A percentile compares a stretch with the other conserved stretches of the same genome.
Evolutionary conservation across 2,888 invertebrate species (phyloP).

Genomic region (Micropterix aruncella): DNA sequence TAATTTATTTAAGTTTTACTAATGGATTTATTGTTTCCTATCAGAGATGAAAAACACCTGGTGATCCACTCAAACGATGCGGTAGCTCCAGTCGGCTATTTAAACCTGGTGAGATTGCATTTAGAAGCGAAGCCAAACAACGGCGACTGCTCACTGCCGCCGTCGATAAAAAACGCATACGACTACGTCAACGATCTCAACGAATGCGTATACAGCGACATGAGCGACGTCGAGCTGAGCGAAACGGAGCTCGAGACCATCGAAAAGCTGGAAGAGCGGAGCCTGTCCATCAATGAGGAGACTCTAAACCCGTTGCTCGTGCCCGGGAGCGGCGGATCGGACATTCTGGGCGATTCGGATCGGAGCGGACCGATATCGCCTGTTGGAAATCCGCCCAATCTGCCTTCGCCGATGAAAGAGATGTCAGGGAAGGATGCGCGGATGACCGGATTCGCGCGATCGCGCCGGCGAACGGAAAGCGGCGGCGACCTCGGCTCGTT

Average conservation of each 20-base stretch:
- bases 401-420: background rate
- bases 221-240: conserved; percentile 48
- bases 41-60: conserved; percentile 72
- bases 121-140: conserved; percentile 51
- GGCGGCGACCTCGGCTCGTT: conserved; percentile 26
- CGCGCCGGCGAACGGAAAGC: conserved; percentile 19
- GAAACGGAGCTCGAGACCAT: conserved; percentile 47
- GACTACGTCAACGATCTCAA: conserved; percentile 47
- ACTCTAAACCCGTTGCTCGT: conserved; percentile 25
- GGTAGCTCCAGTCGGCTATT: conserved; percentile 88
- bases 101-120: conserved; percentile 74
- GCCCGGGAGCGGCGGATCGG: conserved; percentile 1
- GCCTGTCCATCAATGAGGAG: conserved; percentile 15
- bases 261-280: conserved; percentile 35
- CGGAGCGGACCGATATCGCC: background rate
- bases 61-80: conserved; percentile 85
- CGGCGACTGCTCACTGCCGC: conserved; percentile 26
- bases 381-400: background rate
- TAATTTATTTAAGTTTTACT: no score
- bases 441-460: conserved; percentile 16
- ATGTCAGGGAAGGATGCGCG: background rate
- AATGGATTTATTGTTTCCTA: conserved; percentile 17
- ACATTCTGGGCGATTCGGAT: background rate
- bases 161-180: conserved; percentile 39
- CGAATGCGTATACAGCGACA: conserved; percentile 47